Percentiles rank a stretch among this genome's conserved stretches.
These are phyloP conservation scores for Daubentonia madagascariensis DNA, from an alignment of 2,113 vertebrate species.

Conservation along the genomic window DNA sequence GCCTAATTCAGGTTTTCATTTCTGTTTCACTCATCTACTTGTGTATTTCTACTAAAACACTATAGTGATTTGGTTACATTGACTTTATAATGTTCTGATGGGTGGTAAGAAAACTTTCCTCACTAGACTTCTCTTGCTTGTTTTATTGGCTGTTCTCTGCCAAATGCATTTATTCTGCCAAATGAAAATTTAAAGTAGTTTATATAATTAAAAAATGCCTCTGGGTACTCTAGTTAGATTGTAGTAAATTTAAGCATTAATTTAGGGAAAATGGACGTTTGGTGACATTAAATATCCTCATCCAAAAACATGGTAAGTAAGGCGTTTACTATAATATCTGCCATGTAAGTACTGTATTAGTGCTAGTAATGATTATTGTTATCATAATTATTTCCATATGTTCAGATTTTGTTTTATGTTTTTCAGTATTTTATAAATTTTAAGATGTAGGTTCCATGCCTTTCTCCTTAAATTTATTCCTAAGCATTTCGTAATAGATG, in stretches of 20 bases:
- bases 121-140: background rate
- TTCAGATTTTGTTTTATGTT: background rate
- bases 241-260: background rate
- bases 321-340: background rate
- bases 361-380: background rate
- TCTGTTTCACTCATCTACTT: background rate
- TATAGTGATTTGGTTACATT: background rate
- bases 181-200: background rate
- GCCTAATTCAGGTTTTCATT: background rate
- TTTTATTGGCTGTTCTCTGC: background rate
- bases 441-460: background rate
- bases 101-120: background rate
- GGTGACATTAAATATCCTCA: background rate
- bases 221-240: background rate
- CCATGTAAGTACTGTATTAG: background rate
- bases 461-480: background rate
- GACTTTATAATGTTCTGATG: background rate
- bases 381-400: background rate
- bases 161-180: constrained; percentile 11
- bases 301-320: background rate
- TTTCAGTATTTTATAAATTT: background rate
- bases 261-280: background rate
- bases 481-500: background rate
- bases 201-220: background rate
- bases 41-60: background rate